Evolutionary conservation across 2,888 invertebrate species (phyloP).

Genomic region (Meta bourneti): DNA sequence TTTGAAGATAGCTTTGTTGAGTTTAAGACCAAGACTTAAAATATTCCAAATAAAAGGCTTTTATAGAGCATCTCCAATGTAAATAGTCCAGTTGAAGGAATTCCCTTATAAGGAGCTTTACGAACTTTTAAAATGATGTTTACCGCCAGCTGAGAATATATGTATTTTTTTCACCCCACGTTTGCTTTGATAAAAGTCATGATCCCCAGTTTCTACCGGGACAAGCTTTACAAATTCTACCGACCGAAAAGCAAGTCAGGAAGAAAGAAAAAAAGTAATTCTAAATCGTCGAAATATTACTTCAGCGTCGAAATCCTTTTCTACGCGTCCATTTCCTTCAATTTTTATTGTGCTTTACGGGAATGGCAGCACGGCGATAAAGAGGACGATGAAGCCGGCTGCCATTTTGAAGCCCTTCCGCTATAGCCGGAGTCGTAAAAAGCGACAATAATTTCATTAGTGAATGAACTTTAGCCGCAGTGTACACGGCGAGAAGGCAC

Average conservation of each 20-base stretch:
- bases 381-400: background rate
- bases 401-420: background rate
- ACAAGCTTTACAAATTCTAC: background rate
- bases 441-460: slow-evolving; percentile 20
- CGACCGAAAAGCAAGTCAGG: background rate
- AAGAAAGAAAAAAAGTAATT: background rate
- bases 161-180: background rate
- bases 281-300: background rate
- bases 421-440: background rate
- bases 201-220: slow-evolving; percentile 7
- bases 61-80: slow-evolving; percentile 34
- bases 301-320: slow-evolving; percentile 13
- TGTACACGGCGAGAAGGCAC: background rate
- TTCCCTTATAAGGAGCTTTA: slow-evolving; percentile 40
- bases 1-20: too few species aligned
- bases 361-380: slow-evolving; percentile 16
- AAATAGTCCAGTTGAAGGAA: slow-evolving; percentile 15
- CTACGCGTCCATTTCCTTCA: background rate
- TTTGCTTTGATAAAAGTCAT: slow-evolving; percentile 20
- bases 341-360: slow-evolving; percentile 13
- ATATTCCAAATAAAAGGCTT: slow-evolving; percentile 31
- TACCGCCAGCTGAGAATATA: background rate
- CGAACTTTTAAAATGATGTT: background rate
- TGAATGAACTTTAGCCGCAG: slow-evolving; percentile 23
- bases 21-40: background rate